Evolutionary conservation across 2,113 vertebrate genomes (phyloP), one percentile per base, ranked within the genome.

Genomic region (Myocastor coypus): DNA sequence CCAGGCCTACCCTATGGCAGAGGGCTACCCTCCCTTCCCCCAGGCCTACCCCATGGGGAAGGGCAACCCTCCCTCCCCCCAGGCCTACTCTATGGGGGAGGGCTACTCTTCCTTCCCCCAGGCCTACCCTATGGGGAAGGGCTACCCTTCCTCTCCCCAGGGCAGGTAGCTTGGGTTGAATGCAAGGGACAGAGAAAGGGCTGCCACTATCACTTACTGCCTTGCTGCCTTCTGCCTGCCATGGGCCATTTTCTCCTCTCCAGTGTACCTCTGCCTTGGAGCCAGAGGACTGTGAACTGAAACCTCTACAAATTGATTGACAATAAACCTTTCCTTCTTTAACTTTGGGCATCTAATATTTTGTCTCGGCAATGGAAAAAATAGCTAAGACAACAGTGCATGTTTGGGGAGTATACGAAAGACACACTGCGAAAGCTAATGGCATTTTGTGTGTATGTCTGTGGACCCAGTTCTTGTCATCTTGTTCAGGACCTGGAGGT

Each of bases 401-500:
- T 26, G 37, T 46, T 5, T 24, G 28, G 32, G 50, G 3, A n/a
- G 28, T 28, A 3, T 0, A 0, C 61, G 42, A 24, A 95, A 88
- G 71, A 40, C 5, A 80, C 64, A 78, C 68, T 75, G 17, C 24
- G n/a, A 89, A 84, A 66, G 37, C 17, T 10, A 37, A 12, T 46
- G 40, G 32, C 1, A 37, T 69, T 42, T 61, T 19, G 68, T 40
- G 14, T 64, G 28, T 37, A 22, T 46, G 11, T 30, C 16, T 24
- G 16, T 52, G 34, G 22, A 46, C 42, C 40, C 20, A 64, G 10
- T 40, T 94, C 66, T 42, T 66, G 61, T 16, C 11, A 3, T 50
- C 5, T 94, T 90, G 34, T 89, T 92, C 59, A 7, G 20, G 78
- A 81, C 37, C 81, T 75, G 37, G 85, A 81, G 91, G 52, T 77